Evolutionary conservation across 2,797 vertebrate species (phyloP), one percentile per base, ranked within the genome.

Genomic region (Epinephelus awoara): DNA sequence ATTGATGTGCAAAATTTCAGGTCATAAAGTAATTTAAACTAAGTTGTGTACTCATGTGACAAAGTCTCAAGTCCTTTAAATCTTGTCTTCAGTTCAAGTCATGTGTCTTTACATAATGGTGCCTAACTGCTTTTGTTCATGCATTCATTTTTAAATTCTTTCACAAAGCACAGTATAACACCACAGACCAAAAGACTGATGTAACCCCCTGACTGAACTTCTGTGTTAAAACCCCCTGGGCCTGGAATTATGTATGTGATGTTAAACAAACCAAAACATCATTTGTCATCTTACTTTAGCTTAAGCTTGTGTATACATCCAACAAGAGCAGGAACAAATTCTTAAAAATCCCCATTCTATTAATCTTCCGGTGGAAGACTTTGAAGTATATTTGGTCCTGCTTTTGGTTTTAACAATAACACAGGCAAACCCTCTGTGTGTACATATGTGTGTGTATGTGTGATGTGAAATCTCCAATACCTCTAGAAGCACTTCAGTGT

Each of bases 401-500:
- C 3, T 42, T 67, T 9, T 29, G 61, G 13, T 52, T 54, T 66
- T n/a, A 58, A 66, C 14, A n/a, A 54, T 15, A 62, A 54, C 27
- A 59, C 44, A 74, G 17, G 17, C 8, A 56, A 57, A 64, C 47
- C 10, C 21, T 3, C 0, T 51, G 66, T 25, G 21, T 23, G 1
- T 67, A 5, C 46, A 23, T 50, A 47, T 46, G 46, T n/a, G 21
- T 46, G 46, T 51, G 46, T 44, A 51, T 46, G 46, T n/a, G 21
- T 27, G 17, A 34, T 58, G 61, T 69, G 42, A 78, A 64, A 78
- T 27, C 23, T 79, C 14, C 58, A 57, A 62, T 76, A 47, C 38
- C 19, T 52, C 17, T 3, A 29, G 42, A 66, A 72, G 57, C 52
- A 56, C 72, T 75, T 73, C n/a, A 55, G 1, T 67, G 34, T 86